Base-by-base conservation (phyloP, 1,140 invertebrate species). In the Pemphigus obesinymphae region DNA sequence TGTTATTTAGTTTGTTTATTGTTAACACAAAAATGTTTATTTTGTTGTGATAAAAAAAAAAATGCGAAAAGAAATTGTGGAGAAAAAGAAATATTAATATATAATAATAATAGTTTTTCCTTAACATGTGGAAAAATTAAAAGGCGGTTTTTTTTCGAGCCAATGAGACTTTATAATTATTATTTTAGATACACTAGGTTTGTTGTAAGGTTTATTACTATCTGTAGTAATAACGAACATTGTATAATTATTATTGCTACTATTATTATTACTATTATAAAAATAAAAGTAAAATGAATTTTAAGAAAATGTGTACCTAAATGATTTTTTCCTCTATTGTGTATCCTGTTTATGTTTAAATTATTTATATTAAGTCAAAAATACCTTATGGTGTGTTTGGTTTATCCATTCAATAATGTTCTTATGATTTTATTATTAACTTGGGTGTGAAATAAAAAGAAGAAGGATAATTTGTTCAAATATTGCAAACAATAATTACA, bases 1-100 rank as follows among this genome's bases (percentile, higher is more conserved):
- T 80, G 76, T 80, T 80, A 80, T 80, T 80, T 80, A 80, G 76
- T 80, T 80, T 80, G 76, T 80, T 80, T 80, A 80, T 80, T 80
- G 76, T 80, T 80, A 80, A 80, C 76, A 80, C 76, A 80, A 80
- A 80, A 80, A 80, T 80, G 76, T 80, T 80, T 80, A 80, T 80
- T 80, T 80, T 80, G 55, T 80, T 80, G 76, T 80, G 76, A 80
- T 80, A 80, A 63, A 80, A 78, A 78, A 78, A 55, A 55, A 55
- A 78, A 40, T 34, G 31, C 31, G 20, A 70, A 45, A 70, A 70
- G 37, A 80, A 63, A 43, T 45, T 80, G 76, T 37, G 53, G 55
- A 80, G 37, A 78, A 80, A 78, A 80, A 40, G 3, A 78, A 61
- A 72, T 29, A 73, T 48, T 48, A 73, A 73, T 73, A 50, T 72